Percentiles rank a stretch among this genome's conserved stretches.
Evolutionary conservation across 1,140 invertebrate genomes (phyloP).

Genomic region (Tetranychus urticae): DNA sequence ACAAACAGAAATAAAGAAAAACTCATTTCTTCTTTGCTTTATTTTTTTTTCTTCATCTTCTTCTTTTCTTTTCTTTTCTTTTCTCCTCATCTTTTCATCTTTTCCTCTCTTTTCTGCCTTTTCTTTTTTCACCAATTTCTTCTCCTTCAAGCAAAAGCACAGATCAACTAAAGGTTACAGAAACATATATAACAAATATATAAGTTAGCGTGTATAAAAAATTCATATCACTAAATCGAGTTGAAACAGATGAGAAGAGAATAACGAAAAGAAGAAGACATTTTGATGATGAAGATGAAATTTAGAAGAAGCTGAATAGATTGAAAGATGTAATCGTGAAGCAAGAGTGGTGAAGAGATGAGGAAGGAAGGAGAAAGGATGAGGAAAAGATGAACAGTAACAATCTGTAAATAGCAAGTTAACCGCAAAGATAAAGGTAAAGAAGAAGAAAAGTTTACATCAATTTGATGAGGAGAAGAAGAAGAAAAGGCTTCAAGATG

Average conservation of each 20-base stretch:
- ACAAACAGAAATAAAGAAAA: background rate
- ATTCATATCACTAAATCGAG: background rate
- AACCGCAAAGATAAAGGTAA: background rate
- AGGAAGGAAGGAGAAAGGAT: background rate
- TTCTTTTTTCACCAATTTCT: background rate
- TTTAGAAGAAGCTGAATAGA: background rate
- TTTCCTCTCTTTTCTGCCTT: background rate
- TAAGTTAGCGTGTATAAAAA: background rate
- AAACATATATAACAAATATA: background rate
- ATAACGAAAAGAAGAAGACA: background rate
- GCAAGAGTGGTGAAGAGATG: background rate
- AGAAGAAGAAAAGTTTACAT: background rate
- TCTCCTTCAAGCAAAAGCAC: background rate
- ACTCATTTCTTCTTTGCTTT: background rate
- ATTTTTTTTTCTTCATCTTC: background rate
- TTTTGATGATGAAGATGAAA: background rate
- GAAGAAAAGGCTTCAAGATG: background rate
- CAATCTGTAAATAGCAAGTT: background rate
- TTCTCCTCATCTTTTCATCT: background rate
- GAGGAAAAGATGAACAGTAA: background rate
- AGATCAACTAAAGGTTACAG: background rate
- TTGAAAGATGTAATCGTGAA: background rate
- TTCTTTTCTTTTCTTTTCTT: background rate
- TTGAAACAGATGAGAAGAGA: background rate
- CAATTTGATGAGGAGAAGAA: background rate